Conservation (phyloP, 2,797 vertebrate species). For the Ispidina picta region DNA sequence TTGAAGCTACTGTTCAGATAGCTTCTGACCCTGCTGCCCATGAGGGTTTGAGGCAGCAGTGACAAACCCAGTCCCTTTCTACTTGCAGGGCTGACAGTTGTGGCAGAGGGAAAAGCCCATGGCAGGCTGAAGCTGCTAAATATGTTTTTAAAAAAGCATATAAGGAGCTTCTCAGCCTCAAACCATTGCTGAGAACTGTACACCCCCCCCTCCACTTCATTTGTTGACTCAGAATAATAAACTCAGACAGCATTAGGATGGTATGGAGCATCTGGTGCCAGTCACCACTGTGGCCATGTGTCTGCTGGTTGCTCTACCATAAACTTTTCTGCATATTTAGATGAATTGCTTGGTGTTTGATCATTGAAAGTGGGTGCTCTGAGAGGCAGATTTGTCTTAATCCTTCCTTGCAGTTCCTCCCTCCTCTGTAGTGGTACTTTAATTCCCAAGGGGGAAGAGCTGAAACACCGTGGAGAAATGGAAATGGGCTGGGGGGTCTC, state of each 20-base stretch:
- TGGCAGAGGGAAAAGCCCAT: not conserved
- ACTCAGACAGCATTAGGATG: not conserved
- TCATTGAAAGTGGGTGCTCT: not conserved
- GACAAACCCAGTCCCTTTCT: not conserved
- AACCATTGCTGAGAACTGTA: not conserved
- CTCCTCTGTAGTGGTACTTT: not conserved
- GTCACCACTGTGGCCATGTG: not conserved
- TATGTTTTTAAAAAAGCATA: not conserved
- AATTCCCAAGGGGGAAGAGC: not conserved
- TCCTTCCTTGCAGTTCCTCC: not conserved
- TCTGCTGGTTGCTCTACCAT: not conserved
- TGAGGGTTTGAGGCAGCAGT: not conserved
- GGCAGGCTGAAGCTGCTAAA: not conserved
- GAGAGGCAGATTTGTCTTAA: not conserved
- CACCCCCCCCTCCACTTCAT: slow-evolving; percentile 1
- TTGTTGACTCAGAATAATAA: slow-evolving; percentile 31
- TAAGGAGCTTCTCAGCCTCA: not conserved
- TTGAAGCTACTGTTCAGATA: not conserved
- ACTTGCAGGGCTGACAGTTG: not conserved
- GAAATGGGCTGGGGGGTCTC: not conserved
- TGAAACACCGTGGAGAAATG: not conserved
- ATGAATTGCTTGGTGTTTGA: not conserved
- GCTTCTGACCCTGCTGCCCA: rapidly evolving
- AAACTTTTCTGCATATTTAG: not conserved
- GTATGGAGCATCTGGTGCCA: not conserved